Conservation (phyloP, 2,888 invertebrate species). For the Pollenia griseotomentosa region DNA sequence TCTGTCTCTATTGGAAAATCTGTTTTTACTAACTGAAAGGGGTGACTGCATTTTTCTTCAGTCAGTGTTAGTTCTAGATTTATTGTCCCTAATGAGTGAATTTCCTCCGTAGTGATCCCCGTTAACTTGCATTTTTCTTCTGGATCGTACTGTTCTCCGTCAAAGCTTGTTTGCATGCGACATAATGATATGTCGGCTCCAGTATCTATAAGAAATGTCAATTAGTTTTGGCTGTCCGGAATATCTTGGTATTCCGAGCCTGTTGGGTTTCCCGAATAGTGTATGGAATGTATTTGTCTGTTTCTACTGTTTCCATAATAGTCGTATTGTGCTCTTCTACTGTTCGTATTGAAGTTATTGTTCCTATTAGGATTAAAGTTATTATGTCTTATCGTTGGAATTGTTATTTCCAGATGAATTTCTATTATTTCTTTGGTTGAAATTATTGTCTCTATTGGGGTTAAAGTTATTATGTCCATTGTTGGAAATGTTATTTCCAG, state of each 20-base stretch:
- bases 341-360: too few relatives aligned
- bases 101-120: constrained; percentile 9
- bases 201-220: constrained; percentile 28
- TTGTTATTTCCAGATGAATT: too few relatives aligned
- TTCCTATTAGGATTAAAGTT: too few relatives aligned
- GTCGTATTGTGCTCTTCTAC: too few relatives aligned
- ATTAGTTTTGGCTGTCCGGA: constrained; percentile 11
- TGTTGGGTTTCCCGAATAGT: not conserved
- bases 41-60: not conserved
- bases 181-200: constrained; percentile 22
- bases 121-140: constrained; percentile 22
- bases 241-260: not conserved
- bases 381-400: too few relatives aligned
- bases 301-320: not conserved
- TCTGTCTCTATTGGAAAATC: constrained; percentile 38
- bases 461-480: too few relatives aligned
- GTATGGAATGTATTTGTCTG: not conserved
- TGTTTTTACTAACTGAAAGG: constrained; percentile 3
- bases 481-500: too few relatives aligned
- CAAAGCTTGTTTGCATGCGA: not conserved
- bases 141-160: not conserved
- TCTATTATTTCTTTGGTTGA: too few relatives aligned
- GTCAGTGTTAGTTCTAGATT: not conserved
- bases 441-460: too few relatives aligned
- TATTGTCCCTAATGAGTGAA: constrained; percentile 4